phyloP scores from a whole-genome alignment of 35 echinoderm and acorn worm species.

The Nesometra sesokonis region DNA sequence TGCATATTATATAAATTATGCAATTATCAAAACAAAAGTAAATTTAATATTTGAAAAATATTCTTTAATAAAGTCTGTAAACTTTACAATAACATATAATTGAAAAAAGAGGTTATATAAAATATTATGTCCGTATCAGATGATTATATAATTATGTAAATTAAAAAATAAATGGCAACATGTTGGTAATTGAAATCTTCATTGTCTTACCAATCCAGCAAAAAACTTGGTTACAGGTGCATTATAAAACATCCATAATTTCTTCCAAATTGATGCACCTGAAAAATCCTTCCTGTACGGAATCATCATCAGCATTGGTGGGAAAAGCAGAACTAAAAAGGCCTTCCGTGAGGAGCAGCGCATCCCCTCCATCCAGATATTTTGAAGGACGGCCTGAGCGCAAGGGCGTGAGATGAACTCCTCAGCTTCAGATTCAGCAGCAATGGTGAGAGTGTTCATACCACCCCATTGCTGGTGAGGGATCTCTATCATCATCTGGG shows the following conservation, averaged over 20 bases:
- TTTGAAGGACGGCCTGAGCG: constrained; percentile 38
- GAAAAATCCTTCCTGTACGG: background rate
- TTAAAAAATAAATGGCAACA: background rate
- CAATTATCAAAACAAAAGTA: no score
- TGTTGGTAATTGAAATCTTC: background rate
- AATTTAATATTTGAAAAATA: no score
- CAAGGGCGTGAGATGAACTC: constrained; percentile 67
- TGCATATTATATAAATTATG: no score
- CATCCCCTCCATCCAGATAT: constrained; percentile 50
- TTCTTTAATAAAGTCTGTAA: no score
- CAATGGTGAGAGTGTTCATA: constrained; percentile 50
- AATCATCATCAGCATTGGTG: background rate
- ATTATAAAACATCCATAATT: constrained; percentile 32
- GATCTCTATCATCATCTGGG: constrained; percentile 50
- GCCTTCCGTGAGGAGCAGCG: background rate
- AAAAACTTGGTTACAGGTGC: constrained; percentile 68
- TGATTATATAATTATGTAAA: background rate
- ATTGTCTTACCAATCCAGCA: constrained; percentile 30
- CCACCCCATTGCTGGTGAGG: constrained; percentile 43
- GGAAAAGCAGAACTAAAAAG: background rate
- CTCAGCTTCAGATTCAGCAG: constrained; percentile 49
- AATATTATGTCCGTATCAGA: no score
- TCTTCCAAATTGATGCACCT: background rate
- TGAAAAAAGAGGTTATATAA: no score
- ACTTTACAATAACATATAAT: no score